Base-by-base conservation (phyloP, 2,888 invertebrate species). In the Nemurella pictetii region DNA sequence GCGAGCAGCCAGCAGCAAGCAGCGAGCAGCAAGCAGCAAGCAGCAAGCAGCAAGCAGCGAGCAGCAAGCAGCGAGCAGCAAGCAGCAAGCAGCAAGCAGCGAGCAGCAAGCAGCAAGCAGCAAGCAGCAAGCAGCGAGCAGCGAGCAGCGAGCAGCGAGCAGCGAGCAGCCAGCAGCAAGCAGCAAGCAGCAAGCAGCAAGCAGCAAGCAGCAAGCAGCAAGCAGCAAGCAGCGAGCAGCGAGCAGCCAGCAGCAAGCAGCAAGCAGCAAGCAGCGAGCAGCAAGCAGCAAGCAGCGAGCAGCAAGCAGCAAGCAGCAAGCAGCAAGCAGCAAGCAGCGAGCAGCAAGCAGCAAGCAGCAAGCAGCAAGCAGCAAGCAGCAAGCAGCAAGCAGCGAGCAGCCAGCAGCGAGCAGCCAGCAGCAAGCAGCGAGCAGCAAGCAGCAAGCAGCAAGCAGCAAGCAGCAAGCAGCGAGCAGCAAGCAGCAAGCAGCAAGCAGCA, bases 71-170 rank as follows among this genome's bases (percentile, higher is more conserved):
- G 25, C 85, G 87, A 88, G 88, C 86, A 86, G 87, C 87, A 88
- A 88, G 89, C 89, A 25, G 12, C 15, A 35, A n/a, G 36, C n/a
- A n/a, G n/a, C n/a, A n/a, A 88, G 87, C 85, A 87, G 25, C 85
- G 87, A 88, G 88, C 86, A 86, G 87, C 87, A 88, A 88, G 89
- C 89, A 25, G 12, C 15, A 35, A n/a, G 36, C n/a, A n/a, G n/a
- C n/a, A n/a, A 88, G 87, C 85, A 87, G 25, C 85, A 87, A 88
- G 88, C 86, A 86, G 87, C 87, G 88, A 88, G 89, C 89, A 25
- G 12, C 15, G 35, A n/a, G 36, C n/a, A n/a, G n/a, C n/a, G n/a
- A 88, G 87, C 85, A 87, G 25, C 85, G 87, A 88, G 88, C 86
- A 86, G 87, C 87, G 88, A 88, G 89, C 89, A 25, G 12, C n/a